Evolutionary conservation across 2,888 invertebrate species (phyloP), one percentile per base, ranked within the genome.

Genomic region (Drosophila histrio): DNA sequence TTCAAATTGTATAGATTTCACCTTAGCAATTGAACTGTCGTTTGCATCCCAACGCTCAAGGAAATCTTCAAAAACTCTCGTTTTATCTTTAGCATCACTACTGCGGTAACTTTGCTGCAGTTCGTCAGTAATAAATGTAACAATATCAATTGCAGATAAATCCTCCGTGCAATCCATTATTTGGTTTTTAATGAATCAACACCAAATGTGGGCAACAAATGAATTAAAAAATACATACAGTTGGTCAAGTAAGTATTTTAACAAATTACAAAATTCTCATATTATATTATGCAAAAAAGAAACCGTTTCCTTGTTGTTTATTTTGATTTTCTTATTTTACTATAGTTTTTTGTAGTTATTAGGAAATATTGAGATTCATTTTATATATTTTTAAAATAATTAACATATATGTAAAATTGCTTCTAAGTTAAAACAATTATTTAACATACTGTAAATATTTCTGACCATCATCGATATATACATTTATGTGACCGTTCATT

Each of bases 31-130:
- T 1, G 80, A 77, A 9, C 39, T 53, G 54, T 90, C 90, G 15
- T 70, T 62, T 13, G 59, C 61, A 19, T 89, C 83, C 89, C 88
- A 90, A 1, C 88, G 79, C 79, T 93, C 93, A 15, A 95, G 92
- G 79, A 95, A 95, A 63, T 92, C 93, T 38, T 91, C 84, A 71
- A 95, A 92, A 5, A 94, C 83, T 75, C 90, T 88, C 5, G 93
- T 81, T 74, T 90, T 89, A 34, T 93, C 44, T 19, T 44, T 93
- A 22, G 91, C 77, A 22, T 91, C 46, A 2, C 24, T 92, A 72
- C 89, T 91, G 36, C 85, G 90, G 3, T 80, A 75, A 5, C 65
- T 34, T 87, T 85, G 88, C 21, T 93, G 92, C 70, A 95, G 90
- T 76, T 94, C 93, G 89, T 94, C 93, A 54, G 94, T 94, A 34